Evolutionary conservation across 2,888 invertebrate species (phyloP).

Genomic region (Melinaea menophilus): DNA sequence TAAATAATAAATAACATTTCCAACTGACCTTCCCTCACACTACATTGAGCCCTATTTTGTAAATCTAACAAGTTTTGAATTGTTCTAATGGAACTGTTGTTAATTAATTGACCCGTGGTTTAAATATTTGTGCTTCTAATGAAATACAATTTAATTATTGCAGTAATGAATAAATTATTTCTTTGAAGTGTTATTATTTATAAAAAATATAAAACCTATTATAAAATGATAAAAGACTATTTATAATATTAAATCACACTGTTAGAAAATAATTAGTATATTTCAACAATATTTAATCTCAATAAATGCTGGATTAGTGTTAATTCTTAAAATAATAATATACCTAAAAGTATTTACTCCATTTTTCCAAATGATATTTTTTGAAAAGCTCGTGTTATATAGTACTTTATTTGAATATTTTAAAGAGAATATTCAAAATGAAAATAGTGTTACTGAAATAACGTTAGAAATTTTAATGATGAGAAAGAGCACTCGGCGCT

Average conservation of each 20-base stretch:
- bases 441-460: slow-evolving; percentile 26
- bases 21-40: neutral
- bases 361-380: neutral
- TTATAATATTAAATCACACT: too few species aligned
- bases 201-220: neutral
- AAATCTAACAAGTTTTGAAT: neutral
- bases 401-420: neutral
- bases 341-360: too few species aligned
- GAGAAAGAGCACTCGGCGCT: slow-evolving; percentile 32
- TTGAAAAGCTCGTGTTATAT: neutral
- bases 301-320: too few species aligned
- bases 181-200: too few species aligned
- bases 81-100: neutral
- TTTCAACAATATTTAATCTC: too few species aligned
- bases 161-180: too few species aligned
- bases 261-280: too few species aligned
- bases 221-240: neutral
- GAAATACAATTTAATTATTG: too few species aligned
- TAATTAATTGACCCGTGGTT: neutral
- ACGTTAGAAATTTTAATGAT: slow-evolving; percentile 37
- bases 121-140: too few species aligned
- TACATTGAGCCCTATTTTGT: neutral
- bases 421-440: slow-evolving; percentile 7
- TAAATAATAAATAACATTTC: slow-evolving; percentile 26
- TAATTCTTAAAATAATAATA: too few species aligned